These are phyloP conservation scores for Littorina saxatilis DNA, from an alignment of 1,140 invertebrate species.

Conservation along the genomic window DNA sequence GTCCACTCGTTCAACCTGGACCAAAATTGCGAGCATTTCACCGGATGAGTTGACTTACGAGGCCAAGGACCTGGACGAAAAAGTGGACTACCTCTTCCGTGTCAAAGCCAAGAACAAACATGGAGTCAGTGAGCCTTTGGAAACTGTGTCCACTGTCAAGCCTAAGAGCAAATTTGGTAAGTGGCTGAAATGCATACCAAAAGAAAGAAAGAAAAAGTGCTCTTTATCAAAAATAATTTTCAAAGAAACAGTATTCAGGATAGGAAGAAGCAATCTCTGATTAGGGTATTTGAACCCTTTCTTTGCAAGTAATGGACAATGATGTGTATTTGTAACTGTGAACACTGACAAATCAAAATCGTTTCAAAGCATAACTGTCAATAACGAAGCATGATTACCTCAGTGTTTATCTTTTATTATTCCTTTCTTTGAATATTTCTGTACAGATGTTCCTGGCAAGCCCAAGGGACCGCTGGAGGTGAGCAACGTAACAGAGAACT, in stretches of 20 bases:
- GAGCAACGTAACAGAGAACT: conserved; percentile 95
- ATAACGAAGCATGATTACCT: too few relatives aligned
- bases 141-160: conserved; percentile 76
- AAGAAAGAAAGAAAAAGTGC: too few relatives aligned
- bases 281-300: too few relatives aligned
- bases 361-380: too few relatives aligned
- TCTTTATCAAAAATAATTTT: too few relatives aligned
- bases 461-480: conserved; percentile 88
- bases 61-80: conserved; percentile 91
- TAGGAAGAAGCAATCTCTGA: too few relatives aligned
- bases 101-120: conserved; percentile 98
- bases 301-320: too few relatives aligned
- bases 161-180: conserved; percentile 87
- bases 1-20: conserved; percentile 88
- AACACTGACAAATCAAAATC: too few relatives aligned
- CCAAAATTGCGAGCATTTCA: conserved; percentile 81
- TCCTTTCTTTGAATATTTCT: too few relatives aligned
- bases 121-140: conserved; percentile 93
- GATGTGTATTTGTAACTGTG: background rate
- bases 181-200: background rate
- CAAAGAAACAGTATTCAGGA: too few relatives aligned
- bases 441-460: conserved; percentile 65
- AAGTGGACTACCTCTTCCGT: conserved; percentile 95
- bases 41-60: conserved; percentile 80
- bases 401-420: too few relatives aligned